Base-by-base conservation (phyloP, 2,888 invertebrate species). In the Seira ritae region DNA sequence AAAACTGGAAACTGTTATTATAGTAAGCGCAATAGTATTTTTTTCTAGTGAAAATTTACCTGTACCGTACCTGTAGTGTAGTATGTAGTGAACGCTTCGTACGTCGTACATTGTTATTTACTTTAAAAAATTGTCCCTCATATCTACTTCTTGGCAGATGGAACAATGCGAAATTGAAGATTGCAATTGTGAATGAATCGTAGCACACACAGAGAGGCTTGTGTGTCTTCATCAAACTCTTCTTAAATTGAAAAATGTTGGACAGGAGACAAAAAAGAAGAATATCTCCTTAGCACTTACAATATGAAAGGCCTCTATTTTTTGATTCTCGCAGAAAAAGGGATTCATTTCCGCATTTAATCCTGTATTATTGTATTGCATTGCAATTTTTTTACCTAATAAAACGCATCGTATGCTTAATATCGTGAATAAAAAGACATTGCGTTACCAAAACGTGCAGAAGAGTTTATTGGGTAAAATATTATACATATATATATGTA, bases 241-340 rank as follows among this genome's bases (percentile, higher is more conserved):
- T 8, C 8, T 31, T 17, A 55, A 73, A 73, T 73, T 73, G 67
- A 75, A 24, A 66, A 24, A 66, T 75, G 23, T 76, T 68, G 67
- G 76, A 67, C 68, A 55, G 20, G 24, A 37, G 12, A 76, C 68
- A 68, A 76, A 68, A 67, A 74, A 42, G 19, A 15, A 55, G 42
- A 42, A 42, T 42, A n/a, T 31, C 31, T 31, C 8, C 8, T 31
- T 31, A 31, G 8, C 31, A 31, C 6, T 3, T 55, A 55, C 12
- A 3, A 55, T 55, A 31, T 8, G 3, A 31, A 31, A 31, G 8
- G 2, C 31, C 2, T 8, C 8, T 4, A 31, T 4, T 2, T 31
- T 31, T 31, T 31, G 31, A 4, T 4, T 31, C 31, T 31, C 8
- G 31, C 31, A 31, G 8, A 31, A 31, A 31, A 31, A 31, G 2